Base-by-base conservation (phyloP, 2,797 vertebrate species). In the Epinephelus awoara region DNA sequence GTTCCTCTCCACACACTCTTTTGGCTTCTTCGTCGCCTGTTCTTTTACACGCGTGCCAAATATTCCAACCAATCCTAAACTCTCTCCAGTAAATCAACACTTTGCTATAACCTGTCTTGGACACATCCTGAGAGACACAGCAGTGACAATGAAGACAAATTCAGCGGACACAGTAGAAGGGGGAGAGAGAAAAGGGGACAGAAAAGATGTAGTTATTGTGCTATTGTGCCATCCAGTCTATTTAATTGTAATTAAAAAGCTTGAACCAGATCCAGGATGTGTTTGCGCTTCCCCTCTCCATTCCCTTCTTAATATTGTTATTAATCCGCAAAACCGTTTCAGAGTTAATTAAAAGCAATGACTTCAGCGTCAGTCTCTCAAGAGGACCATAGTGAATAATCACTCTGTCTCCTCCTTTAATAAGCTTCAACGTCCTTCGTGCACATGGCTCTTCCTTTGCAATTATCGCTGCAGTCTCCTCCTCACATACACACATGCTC, bases 321-420 rank as follows among this genome's bases (percentile, higher is more conserved):
- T 95, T 95, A 96, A 95, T 96, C 94, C 93, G 88, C 92, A 94
- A 95, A 95, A 94, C 90, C 93, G 89, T 94, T 95, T 95, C 92
- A 90, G 91, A 95, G 94, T 96, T 95, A 94, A 96, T 96, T 95
- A 96, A 94, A 95, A 94, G 92, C 90, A 94, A 94, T 91, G 94
- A 93, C 89, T 94, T 94, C 85, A 91, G 94, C 91, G 88, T 93
- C 89, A 85, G 89, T 93, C 93, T 94, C 95, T 92, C 93, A 88
- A 91, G 95, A 94, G 94, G 87, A 87, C 90, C 86, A 79, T 91
- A 89, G 92, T 94, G 93, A 95, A 94, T 95, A 94, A 95, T 95
- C 93, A 93, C 93, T 92, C 92, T 92, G 92, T 94, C 94, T 94
- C 93, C 88, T 91, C 87, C 93, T 95, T 95, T 94, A 94, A 94